A percentile compares a stretch with the other conserved stretches of the same genome.
These are phyloP conservation scores for Thaumatotibia leucotreta DNA, from an alignment of 1,140 invertebrate species.

Conservation along the genomic window DNA sequence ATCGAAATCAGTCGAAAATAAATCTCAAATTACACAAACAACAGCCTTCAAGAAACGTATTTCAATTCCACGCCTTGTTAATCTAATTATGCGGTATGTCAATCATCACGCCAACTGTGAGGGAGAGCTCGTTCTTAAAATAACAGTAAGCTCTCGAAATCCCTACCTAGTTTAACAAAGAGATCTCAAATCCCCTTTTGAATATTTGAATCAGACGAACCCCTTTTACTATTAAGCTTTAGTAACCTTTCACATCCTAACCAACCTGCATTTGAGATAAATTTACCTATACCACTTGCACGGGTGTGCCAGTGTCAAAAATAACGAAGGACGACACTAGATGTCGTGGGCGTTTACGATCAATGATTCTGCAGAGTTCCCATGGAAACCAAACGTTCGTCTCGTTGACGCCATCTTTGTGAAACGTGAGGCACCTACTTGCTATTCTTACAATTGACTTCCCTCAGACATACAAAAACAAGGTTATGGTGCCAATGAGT, in stretches of 20 bases:
- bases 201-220: not conserved
- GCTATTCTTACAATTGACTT: too few relatives aligned
- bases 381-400: not conserved
- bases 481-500: too few relatives aligned
- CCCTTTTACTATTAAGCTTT: not conserved
- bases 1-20: too few relatives aligned
- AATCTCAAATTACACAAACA: too few relatives aligned
- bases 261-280: not conserved
- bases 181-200: not conserved
- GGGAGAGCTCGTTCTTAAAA: not conserved
- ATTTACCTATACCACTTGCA: not conserved
- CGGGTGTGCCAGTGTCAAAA: not conserved
- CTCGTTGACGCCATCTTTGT: not conserved
- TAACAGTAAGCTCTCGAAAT: not conserved
- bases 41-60: not conserved
- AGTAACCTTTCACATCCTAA: not conserved
- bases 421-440: not conserved
- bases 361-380: not conserved
- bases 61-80: not conserved
- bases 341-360: slow-evolving; percentile 7
- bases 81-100: not conserved
- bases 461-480: too few relatives aligned
- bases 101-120: not conserved
- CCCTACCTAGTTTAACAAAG: not conserved
- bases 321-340: not conserved